Evolutionary conservation across 1,140 invertebrate genomes (phyloP), one percentile per base, ranked within the genome.

Genomic region (Formica selysi): DNA sequence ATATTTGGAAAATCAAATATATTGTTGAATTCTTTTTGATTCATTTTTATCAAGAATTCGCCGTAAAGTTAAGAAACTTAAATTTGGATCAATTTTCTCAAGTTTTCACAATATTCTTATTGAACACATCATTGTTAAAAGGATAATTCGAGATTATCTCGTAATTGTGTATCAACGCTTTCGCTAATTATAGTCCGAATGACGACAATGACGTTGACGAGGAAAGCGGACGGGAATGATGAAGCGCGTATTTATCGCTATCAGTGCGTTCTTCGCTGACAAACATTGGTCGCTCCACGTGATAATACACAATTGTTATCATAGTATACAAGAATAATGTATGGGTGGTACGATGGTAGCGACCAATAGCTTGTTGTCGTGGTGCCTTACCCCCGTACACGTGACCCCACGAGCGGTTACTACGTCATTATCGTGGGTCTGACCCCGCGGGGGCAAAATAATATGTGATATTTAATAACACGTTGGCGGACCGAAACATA

Each of bases 371-470:
- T 5, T 6, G 54, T 54, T 57, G 65, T 71, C 71, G 59, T 44
- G n/a, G 32, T 88, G 92, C 92, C 89, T 92, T 92, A 92, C 92
- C 92, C 92, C 90, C 84, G 76, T 88, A 79, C 90, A 89, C 86
- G 90, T 92, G 92, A 92, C 85, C 87, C 64, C 67, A 41, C 70
- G 62, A 74, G 22, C 51, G 26, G 11, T 32, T 80, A 79, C 64
- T 84, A 88, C 87, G 86, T 91, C 91, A 91, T 88, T 83, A 91
- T 92, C 91, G 16, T n/a, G 19, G 3, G 6, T 51, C 48, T 92
- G 89, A 92, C 92, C 91, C 86, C 85, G 48, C 36, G 54, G 26
- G 67, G 87, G 76, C 85, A 89, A 85, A 88, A 91, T 89, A 91
- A 92, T 88, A 91, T 76, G 54, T 76, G 87, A 91, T 84, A 88